Evolutionary conservation across 1,140 invertebrate genomes (phyloP).

Genomic region (Drosophila ogumai): DNA sequence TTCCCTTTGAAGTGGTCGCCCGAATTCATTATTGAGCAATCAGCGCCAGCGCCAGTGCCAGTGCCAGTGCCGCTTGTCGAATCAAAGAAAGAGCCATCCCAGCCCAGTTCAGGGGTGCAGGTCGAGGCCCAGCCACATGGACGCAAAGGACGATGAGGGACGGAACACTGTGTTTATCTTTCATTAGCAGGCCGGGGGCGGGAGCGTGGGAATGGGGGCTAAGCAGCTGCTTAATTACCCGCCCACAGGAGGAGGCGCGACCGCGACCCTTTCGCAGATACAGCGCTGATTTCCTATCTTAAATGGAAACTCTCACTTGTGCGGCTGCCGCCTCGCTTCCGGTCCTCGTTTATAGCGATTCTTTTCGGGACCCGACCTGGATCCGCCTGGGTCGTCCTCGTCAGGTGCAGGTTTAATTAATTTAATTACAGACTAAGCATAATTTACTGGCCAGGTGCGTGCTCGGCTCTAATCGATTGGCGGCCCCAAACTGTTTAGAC

Average conservation of each 20-base stretch:
- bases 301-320: constrained; percentile 71
- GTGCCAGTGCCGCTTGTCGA: neutral
- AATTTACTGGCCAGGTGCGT: constrained; percentile 79
- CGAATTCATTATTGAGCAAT: constrained; percentile 50
- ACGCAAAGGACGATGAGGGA: constrained; percentile 1
- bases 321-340: constrained; percentile 61
- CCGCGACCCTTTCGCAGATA: constrained; percentile 58
- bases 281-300: constrained; percentile 76
- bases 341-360: constrained; percentile 53
- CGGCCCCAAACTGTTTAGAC: constrained; percentile 41
- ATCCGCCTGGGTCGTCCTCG: constrained; percentile 26
- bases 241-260: constrained; percentile 40
- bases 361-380: constrained; percentile 35
- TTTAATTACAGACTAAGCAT: constrained; percentile 83
- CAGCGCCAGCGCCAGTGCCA: neutral
- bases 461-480: constrained; percentile 55
- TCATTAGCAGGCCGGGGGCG: constrained; percentile 58
- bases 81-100: constrained; percentile 29
- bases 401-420: constrained; percentile 80
- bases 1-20: constrained; percentile 54
- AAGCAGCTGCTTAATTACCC: constrained; percentile 78
- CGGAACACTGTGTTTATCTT: constrained; percentile 66
- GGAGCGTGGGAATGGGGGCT: constrained; percentile 20
- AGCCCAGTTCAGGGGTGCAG: neutral
- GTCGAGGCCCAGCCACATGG: constrained; percentile 1